phyloP scores from a whole-genome alignment of 2,797 vertebrate species.

The Siniperca obscura region DNA sequence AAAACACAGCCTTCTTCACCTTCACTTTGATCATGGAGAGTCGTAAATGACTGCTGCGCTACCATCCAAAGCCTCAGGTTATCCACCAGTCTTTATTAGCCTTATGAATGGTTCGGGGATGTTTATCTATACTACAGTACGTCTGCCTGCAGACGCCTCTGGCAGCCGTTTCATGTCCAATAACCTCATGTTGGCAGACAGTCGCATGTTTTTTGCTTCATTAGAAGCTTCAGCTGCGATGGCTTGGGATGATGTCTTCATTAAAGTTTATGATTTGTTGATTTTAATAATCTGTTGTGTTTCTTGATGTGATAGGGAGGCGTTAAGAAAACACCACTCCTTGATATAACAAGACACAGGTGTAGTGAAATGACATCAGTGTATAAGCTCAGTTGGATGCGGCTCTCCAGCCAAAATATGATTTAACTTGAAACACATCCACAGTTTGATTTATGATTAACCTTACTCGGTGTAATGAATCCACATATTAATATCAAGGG shows the following conservation, averaged over 20 bases:
- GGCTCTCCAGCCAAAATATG: slow-evolving; percentile 38
- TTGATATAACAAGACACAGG: slow-evolving; percentile 70
- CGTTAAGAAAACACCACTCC: slow-evolving; percentile 45
- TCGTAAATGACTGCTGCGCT: slow-evolving; percentile 60
- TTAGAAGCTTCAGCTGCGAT: slow-evolving; percentile 72
- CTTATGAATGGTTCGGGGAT: slow-evolving; percentile 71
- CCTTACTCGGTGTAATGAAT: slow-evolving; percentile 30
- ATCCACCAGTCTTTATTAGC: slow-evolving; percentile 67
- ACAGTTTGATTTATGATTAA: slow-evolving; percentile 45
- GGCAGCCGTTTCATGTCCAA: slow-evolving; percentile 61
- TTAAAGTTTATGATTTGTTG: slow-evolving; percentile 77
- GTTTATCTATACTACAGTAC: slow-evolving; percentile 60
- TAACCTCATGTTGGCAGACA: slow-evolving; percentile 53
- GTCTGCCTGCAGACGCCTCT: slow-evolving; percentile 54
- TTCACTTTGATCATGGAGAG: slow-evolving; percentile 71
- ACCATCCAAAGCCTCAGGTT: slow-evolving; percentile 62
- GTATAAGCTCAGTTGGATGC: slow-evolving; percentile 43
- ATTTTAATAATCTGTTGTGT: slow-evolving; percentile 76
- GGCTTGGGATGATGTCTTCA: slow-evolving; percentile 41
- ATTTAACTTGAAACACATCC: slow-evolving; percentile 27
- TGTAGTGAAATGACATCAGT: slow-evolving; percentile 70
- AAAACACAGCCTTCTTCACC: slow-evolving; percentile 11
- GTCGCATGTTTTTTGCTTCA: slow-evolving; percentile 44
- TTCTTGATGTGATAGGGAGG: slow-evolving; percentile 50
- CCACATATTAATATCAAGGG: slow-evolving; percentile 34